Evolutionary conservation across 2,797 vertebrate genomes (phyloP), one percentile per base, ranked within the genome.

Genomic region (Garrulus glandarius): DNA sequence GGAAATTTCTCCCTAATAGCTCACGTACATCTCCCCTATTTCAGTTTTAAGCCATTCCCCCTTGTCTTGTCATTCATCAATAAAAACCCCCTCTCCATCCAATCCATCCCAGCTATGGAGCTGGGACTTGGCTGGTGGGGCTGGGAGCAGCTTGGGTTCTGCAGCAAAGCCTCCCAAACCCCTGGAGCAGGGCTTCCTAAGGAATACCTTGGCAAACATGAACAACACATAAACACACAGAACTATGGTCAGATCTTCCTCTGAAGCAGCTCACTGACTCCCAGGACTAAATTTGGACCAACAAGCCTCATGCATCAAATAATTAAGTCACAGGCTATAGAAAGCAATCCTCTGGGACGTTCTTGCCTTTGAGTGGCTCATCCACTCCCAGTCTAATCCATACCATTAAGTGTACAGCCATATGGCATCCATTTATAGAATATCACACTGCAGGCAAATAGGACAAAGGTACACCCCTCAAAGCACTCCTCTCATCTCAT

Each of bases 371-470:
- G 89, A 93, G 84, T 93, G 93, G 95, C 94, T 96, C 92, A 93
- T 94, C 92, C 92, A 60, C 82, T 96, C 65, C 87, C 94, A 69
- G 81, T 92, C 87, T 43, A 72, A 96, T 82, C 90, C 82, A 88
- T 84, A 93, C 65, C 94, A 93, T 88, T 89, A 96, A 92, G 89
- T 63, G 34, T 23, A 82, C 6, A 74, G 74, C 94, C 96, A 97
- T 96, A 96, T 96, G 95, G 95, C 91, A 84, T 84, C 95, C 95
- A 59, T 94, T 97, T 97, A 93, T 94, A 95, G 96, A 91, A 59
- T 36, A 84, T 60, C 84, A 87, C 94, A 84, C 93, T 71, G 36
- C 82, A 85, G 95, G 91, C 92, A 91, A 34, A 59, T 3, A 87
- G 93, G 92, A 96, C 82, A 69, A 76, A 93, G 95, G 91, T 81